Evolutionary conservation across 2,797 vertebrate genomes (phyloP).

Genomic region (Prunella strophiata): DNA sequence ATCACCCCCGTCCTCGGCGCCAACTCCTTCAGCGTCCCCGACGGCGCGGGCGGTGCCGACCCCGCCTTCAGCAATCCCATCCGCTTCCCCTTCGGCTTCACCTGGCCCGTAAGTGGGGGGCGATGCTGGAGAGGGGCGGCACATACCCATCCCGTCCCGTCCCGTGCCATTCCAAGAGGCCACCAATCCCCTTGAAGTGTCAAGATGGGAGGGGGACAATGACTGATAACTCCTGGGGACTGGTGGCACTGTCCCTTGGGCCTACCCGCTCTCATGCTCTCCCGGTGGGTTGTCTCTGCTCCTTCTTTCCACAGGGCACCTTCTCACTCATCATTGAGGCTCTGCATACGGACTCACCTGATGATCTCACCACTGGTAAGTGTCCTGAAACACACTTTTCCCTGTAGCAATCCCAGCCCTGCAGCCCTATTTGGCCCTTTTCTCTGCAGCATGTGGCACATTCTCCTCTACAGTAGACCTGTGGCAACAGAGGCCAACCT

Average conservation of each 20-base stretch:
- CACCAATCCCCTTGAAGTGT: background rate
- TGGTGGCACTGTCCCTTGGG: background rate
- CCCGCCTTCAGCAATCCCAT: slow-evolving; percentile 92
- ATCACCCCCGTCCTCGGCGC: slow-evolving; percentile 94
- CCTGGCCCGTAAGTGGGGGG: slow-evolving; percentile 91
- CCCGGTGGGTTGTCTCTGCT: background rate
- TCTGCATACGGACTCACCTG: slow-evolving; percentile 91
- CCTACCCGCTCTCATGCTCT: background rate
- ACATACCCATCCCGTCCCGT: background rate
- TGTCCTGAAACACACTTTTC: background rate
- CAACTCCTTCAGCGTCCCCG: slow-evolving; percentile 95
- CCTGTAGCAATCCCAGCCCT: background rate
- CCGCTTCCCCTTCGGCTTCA: slow-evolving; percentile 93
- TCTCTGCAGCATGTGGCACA: background rate
- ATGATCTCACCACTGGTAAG: slow-evolving; percentile 93
- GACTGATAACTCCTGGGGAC: background rate
- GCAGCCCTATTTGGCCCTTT: rapidly evolving
- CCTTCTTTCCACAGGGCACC: slow-evolving; percentile 85
- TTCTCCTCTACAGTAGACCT: background rate
- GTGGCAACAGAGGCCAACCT: background rate
- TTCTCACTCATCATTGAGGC: slow-evolving; percentile 99
- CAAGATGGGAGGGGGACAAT: background rate
- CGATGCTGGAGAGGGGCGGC: background rate
- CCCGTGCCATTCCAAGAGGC: background rate
- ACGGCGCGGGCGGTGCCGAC: slow-evolving; percentile 82